A percentile compares a stretch with the other conserved stretches of the same genome.
These are phyloP conservation scores for Dryococelus australis DNA, from an alignment of 2,888 invertebrate genomes.

Conservation along the genomic window DNA sequence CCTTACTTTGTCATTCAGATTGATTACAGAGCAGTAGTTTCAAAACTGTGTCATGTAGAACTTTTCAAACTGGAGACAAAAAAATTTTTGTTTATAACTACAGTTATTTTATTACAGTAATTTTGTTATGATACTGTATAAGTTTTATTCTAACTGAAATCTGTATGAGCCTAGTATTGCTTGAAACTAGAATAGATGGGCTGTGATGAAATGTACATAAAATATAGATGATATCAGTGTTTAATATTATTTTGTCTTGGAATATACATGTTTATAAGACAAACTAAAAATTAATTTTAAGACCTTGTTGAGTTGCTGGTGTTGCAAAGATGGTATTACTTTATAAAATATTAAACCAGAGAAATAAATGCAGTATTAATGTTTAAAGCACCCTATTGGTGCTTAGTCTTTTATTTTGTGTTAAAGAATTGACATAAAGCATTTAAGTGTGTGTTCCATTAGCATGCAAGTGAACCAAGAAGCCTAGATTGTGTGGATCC, in stretches of 20 bases:
- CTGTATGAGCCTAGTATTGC: background rate
- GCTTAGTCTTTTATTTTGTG: background rate
- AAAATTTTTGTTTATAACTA: background rate
- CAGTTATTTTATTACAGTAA: background rate
- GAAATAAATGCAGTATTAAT: background rate
- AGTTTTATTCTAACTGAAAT: background rate
- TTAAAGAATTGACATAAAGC: too few relatives aligned
- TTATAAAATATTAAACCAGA: background rate
- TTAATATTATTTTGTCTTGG: background rate
- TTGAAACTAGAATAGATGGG: constrained; percentile 16
- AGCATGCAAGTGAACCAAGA: too few relatives aligned
- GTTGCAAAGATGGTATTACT: background rate
- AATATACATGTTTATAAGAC: constrained; percentile 7
- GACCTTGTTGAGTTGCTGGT: constrained; percentile 7
- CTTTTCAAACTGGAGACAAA: too few relatives aligned
- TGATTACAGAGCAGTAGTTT: too few relatives aligned
- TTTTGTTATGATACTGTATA: background rate
- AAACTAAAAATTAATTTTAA: background rate
- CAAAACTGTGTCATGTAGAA: too few relatives aligned
- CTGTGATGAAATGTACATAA: background rate
- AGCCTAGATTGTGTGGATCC: too few relatives aligned
- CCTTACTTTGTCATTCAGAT: too few relatives aligned
- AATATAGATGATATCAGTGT: background rate
- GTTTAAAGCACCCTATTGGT: background rate
- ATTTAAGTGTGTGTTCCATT: too few relatives aligned